phyloP scores from a whole-genome alignment of 2,888 invertebrate genomes.

The Drosophila cognata region DNA sequence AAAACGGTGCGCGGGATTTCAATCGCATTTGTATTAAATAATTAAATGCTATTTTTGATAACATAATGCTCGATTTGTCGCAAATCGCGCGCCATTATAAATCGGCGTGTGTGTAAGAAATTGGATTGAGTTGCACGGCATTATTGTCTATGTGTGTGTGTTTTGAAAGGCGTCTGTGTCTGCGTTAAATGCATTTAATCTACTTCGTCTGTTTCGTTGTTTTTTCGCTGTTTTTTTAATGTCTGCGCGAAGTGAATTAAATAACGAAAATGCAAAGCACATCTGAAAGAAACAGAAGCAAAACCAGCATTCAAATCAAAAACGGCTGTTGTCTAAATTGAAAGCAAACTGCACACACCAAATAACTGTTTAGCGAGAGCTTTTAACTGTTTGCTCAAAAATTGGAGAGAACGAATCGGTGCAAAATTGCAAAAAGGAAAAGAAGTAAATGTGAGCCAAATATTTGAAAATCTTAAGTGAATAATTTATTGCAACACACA shows the following conservation, averaged over 20 bases:
- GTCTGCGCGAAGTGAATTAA: conserved; percentile 37
- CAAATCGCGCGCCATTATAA: conserved; percentile 26
- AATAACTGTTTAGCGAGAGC: conserved; percentile 56
- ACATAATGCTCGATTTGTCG: conserved; percentile 22
- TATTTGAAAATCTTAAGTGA: conserved; percentile 52
- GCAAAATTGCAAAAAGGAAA: conserved; percentile 30
- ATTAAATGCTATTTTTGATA: conserved; percentile 47
- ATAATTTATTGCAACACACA: conserved; percentile 55
- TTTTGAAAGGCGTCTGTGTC: conserved; percentile 20
- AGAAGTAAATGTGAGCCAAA: conserved; percentile 26
- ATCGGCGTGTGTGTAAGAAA: conserved; percentile 23
- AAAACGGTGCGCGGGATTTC: conserved; percentile 52
- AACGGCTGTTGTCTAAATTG: conserved; percentile 34
- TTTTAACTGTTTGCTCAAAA: conserved; percentile 60
- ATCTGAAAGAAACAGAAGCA: conserved; percentile 36
- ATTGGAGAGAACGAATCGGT: conserved; percentile 29
- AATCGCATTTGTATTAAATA: conserved; percentile 55
- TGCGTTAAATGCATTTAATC: conserved; percentile 39
- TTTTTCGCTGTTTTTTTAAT: conserved; percentile 24
- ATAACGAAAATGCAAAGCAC: conserved; percentile 40
- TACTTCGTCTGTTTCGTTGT: conserved; percentile 23
- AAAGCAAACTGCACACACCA: conserved; percentile 22
- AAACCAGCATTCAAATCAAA: conserved; percentile 38
- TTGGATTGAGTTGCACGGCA: conserved; percentile 14
- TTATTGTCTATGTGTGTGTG: conserved; percentile 4